These are phyloP conservation scores for Terrapene triunguis DNA, from an alignment of 2,113 vertebrate species.

Conservation along the genomic window DNA sequence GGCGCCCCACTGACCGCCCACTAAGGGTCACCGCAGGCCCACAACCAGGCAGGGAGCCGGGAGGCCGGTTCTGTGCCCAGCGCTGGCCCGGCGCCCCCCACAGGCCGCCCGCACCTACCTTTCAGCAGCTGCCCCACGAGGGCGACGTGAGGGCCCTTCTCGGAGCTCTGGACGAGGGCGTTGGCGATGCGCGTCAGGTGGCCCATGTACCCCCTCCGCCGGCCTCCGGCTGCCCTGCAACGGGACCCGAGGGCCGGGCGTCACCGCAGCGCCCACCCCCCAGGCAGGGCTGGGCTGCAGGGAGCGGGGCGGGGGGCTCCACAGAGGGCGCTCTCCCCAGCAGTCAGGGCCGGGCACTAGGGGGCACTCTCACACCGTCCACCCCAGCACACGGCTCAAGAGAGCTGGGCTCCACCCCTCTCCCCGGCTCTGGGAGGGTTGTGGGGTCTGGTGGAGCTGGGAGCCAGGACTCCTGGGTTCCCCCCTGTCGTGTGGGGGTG, in stretches of 20 bases:
- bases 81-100: no score
- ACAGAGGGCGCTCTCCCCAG: no score
- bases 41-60: no score
- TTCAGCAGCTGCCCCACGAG: constrained; percentile 75
- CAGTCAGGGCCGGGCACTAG: not conserved
- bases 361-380: no score
- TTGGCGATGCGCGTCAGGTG: constrained; percentile 80
- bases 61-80: not conserved
- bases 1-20: not conserved
- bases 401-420: not conserved
- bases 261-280: not conserved
- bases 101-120: constrained; percentile 36
- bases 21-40: no score
- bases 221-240: constrained; percentile 73
- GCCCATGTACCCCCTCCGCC: constrained; percentile 81
- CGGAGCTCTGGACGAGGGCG: constrained; percentile 68
- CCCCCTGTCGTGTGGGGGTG: no score
- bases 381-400: not conserved
- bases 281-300: no score
- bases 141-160: constrained; percentile 74
- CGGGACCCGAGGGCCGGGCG: not conserved
- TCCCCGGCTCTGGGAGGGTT: not conserved
- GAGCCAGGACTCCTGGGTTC: not conserved
- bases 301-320: no score
- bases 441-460: no score